Percentiles rank a stretch among this genome's conserved stretches.
phyloP scores from a whole-genome alignment of 2,113 vertebrate species.

The Daphoenositta chrysoptera region DNA sequence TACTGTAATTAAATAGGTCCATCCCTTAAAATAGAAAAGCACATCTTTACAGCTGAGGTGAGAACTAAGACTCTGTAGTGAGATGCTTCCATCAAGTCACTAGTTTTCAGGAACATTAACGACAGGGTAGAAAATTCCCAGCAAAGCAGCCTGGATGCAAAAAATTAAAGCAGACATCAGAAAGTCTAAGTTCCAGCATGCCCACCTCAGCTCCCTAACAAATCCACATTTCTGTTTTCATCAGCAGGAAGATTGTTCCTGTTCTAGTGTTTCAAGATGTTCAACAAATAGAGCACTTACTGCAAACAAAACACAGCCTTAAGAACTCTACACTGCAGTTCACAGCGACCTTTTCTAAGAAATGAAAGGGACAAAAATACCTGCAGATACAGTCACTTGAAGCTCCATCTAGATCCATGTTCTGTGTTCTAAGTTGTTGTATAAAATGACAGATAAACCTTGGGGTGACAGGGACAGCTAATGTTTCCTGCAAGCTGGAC shows the following conservation, averaged over 20 bases:
- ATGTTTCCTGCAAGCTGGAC: neutral
- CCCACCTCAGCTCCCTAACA: neutral
- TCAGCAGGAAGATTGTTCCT: neutral
- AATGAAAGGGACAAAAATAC: neutral
- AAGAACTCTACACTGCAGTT: neutral
- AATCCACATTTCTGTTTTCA: neutral
- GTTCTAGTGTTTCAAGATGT: neutral
- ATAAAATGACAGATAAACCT: neutral
- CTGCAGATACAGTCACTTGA: neutral
- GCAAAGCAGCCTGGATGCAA: neutral
- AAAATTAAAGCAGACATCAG: neutral
- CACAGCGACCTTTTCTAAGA: neutral
- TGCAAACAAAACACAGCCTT: neutral
- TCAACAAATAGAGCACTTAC: neutral
- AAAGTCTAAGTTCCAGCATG: neutral
- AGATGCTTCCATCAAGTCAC: neutral
- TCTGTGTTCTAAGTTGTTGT: neutral
- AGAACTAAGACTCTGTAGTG: neutral
- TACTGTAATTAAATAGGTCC: slow-evolving; percentile 33
- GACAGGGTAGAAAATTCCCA: neutral
- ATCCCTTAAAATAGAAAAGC: slow-evolving; percentile 57
- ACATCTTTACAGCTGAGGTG: neutral
- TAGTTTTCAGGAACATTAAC: neutral
- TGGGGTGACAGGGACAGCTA: neutral
- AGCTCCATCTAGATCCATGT: neutral